A percentile compares a stretch with the other conserved stretches of the same genome.
Evolutionary conservation across 2,113 vertebrate genomes (phyloP).

Genomic region (Osmerus mordax): DNA sequence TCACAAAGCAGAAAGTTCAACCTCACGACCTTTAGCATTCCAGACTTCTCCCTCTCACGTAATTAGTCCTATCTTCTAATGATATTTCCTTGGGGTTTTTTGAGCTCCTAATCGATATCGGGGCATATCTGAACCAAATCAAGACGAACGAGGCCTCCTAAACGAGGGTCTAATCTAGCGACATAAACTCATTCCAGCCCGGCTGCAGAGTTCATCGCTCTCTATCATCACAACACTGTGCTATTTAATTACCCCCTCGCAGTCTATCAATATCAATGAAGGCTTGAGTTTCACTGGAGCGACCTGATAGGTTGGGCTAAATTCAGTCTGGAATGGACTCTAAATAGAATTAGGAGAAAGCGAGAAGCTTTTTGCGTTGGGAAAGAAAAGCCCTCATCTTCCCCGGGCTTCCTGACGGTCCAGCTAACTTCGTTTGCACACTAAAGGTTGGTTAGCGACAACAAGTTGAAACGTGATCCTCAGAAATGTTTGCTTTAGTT

Average conservation of each 20-base stretch:
- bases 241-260: slow-evolving; percentile 61
- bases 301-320: slow-evolving; percentile 53
- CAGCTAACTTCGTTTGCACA: slow-evolving; percentile 27
- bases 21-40: slow-evolving; percentile 27
- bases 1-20: neutral
- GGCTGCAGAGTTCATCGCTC: slow-evolving; percentile 27
- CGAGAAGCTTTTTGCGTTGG: slow-evolving; percentile 33
- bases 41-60: slow-evolving; percentile 10
- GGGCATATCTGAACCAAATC: slow-evolving; percentile 31
- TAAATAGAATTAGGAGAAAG: slow-evolving; percentile 56
- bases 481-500: slow-evolving; percentile 2
- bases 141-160: slow-evolving; percentile 22
- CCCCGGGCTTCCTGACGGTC: slow-evolving; percentile 32
- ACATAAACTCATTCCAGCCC: slow-evolving; percentile 20
- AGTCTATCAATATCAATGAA: slow-evolving; percentile 45
- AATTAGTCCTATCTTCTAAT: slow-evolving; percentile 16
- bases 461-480: slow-evolving; percentile 13
- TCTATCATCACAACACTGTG: slow-evolving; percentile 42
- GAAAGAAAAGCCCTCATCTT: slow-evolving; percentile 15
- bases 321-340: slow-evolving; percentile 48
- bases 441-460: slow-evolving; percentile 25
- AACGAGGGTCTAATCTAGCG: slow-evolving; percentile 2
- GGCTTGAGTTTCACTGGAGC: slow-evolving; percentile 57
- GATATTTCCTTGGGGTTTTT: slow-evolving; percentile 17
- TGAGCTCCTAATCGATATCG: slow-evolving; percentile 26